Base-by-base conservation (phyloP, 2,113 vertebrate species). In the Stigmatopora argus region DNA sequence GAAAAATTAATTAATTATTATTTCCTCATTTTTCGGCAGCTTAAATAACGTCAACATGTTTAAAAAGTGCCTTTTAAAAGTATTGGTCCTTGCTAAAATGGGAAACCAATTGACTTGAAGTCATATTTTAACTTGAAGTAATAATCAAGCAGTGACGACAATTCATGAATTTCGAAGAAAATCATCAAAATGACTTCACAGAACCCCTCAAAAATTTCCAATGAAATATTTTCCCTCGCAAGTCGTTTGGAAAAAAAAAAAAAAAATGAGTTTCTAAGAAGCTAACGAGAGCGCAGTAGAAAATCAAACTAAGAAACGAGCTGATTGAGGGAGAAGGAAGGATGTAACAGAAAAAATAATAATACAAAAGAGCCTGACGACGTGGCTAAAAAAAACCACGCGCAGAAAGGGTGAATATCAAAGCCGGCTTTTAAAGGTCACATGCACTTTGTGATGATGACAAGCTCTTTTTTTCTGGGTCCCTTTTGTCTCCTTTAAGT, bases 341-440 rank as follows among this genome's bases (percentile, higher is more conserved):
- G 56, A 18, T n/a, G 75, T 35, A 61, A n/a, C 7, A 67, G 74
- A 65, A 77, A 74, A 61, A 77, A 69, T 55, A 72, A 21, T 67
- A 62, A 46, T 55, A 58, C 12, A 14, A 61, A 72, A 51, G 69
- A 65, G 46, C 62, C 67, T 21, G 57, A 58, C 31, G 35, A 38
- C 10, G 56, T 31, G n/a, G 56, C 58, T n/a, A 11, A 26, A n/a
- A 31, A 18, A 31, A 31, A 31, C 26, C 9, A 61, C 26, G 10
- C 4, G 46, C 70, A 72, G 60, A 70, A 72, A 63, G 65, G 67
- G 62, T 52, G 70, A 74, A 83, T 79, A 84, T 85, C 81, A 87
- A 87, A 86, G 84, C 72, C 70, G 49, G 69, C 82, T 86, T 49
- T 84, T 81, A 88, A 89, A 89, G 88, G 88, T 89, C 86, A 87